Evolutionary conservation across 2,888 invertebrate genomes (phyloP).

Genomic region (Leptinotarsa peninsularis): DNA sequence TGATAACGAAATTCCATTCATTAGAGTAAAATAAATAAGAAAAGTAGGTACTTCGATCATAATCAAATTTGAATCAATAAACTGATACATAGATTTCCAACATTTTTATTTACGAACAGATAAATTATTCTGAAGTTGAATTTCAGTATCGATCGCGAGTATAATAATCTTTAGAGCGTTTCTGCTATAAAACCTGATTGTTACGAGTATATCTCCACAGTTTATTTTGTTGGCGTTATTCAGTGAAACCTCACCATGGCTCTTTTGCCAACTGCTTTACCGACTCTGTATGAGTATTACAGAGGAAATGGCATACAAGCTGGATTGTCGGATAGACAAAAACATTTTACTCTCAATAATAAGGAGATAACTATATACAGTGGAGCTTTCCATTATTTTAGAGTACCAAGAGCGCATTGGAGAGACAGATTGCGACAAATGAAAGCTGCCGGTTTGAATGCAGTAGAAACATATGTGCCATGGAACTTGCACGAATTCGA

Average conservation of each 20-base stretch:
- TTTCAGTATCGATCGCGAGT: too few species aligned
- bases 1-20: too few species aligned
- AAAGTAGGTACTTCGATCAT: too few species aligned
- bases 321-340: slow-evolving; percentile 57
- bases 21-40: too few species aligned
- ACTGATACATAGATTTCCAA: too few species aligned
- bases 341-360: slow-evolving; percentile 64
- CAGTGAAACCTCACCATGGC: slow-evolving; percentile 6
- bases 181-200: too few species aligned
- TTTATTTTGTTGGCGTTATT: not conserved
- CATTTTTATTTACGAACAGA: too few species aligned
- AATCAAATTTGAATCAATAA: too few species aligned
- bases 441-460: slow-evolving; percentile 86
- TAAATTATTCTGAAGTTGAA: too few species aligned
- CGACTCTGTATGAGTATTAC: slow-evolving; percentile 64
- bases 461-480: slow-evolving; percentile 86
- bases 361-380: slow-evolving; percentile 65
- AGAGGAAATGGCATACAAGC: slow-evolving; percentile 59
- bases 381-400: slow-evolving; percentile 85
- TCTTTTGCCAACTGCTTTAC: slow-evolving; percentile 29
- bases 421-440: slow-evolving; percentile 80
- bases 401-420: slow-evolving; percentile 84
- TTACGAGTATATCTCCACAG: too few species aligned
- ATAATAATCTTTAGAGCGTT: too few species aligned
- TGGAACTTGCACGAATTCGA: slow-evolving; percentile 90